A percentile compares a stretch with the other conserved stretches of the same genome.
These are phyloP conservation scores for Dryoscopus gambensis DNA, from an alignment of 2,113 vertebrate genomes.

Conservation along the genomic window DNA sequence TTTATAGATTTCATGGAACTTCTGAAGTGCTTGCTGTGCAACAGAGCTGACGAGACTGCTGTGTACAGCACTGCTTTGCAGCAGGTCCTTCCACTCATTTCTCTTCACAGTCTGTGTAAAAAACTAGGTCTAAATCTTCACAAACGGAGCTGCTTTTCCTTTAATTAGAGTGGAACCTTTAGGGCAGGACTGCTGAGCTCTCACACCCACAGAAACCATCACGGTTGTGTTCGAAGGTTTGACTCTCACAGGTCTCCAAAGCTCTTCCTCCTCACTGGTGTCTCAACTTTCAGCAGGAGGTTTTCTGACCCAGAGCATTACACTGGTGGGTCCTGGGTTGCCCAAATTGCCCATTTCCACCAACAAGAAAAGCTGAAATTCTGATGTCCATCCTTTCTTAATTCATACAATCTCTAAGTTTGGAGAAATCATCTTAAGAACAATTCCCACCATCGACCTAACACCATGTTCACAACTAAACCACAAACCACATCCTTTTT, in stretches of 20 bases:
- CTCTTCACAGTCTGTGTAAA: neutral
- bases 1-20: neutral
- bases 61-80: neutral
- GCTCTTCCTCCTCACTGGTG: fast-evolving
- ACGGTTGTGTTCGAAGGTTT: neutral
- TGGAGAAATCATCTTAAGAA: neutral
- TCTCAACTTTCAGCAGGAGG: neutral
- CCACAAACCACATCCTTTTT: fast-evolving
- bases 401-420: fast-evolving
- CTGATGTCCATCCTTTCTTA: neutral
- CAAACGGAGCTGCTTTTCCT: neutral
- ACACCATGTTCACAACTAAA: fast-evolving
- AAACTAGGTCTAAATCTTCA: neutral
- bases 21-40: neutral
- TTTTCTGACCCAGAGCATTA: neutral
- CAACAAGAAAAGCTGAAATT: fast-evolving
- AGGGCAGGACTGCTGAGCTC: neutral
- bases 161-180: neutral
- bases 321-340: neutral
- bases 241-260: fast-evolving
- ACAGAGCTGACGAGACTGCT: neutral
- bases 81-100: neutral
- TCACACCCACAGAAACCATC: neutral
- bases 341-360: neutral
- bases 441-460: fast-evolving